Percentiles rank a stretch among this genome's conserved stretches.
phyloP scores from a whole-genome alignment of 2,113 vertebrate species.

The Pseudorhombus dupliciocellatus region DNA sequence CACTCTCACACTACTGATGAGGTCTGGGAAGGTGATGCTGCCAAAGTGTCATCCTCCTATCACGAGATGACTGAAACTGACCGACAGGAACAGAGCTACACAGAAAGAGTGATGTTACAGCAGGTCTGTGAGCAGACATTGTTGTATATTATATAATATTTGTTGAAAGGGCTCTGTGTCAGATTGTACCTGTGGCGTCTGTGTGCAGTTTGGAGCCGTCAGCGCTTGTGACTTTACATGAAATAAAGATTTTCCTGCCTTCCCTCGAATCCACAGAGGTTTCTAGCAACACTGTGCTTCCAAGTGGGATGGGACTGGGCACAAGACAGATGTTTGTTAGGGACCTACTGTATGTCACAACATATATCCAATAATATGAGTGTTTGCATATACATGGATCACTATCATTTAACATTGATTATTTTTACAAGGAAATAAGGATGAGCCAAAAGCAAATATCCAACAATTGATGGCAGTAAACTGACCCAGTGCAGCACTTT shows the following conservation, averaged over 20 bases:
- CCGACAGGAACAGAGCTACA: slow-evolving; percentile 78
- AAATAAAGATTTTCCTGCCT: slow-evolving; percentile 71
- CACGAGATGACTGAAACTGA: slow-evolving; percentile 69
- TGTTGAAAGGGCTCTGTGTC: not conserved
- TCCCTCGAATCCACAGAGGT: slow-evolving; percentile 72
- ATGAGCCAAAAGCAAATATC: too few species aligned
- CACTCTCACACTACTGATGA: not conserved
- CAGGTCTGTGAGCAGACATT: not conserved
- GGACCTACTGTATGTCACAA: not conserved
- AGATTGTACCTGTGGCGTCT: slow-evolving; percentile 76
- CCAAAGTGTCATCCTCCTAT: slow-evolving; percentile 48
- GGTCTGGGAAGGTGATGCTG: not conserved
- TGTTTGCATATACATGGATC: not conserved
- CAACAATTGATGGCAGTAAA: too few species aligned
- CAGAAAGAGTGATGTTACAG: not conserved
- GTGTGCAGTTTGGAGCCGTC: slow-evolving; percentile 79
- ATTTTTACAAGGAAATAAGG: too few species aligned
- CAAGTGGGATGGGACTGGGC: slow-evolving; percentile 77
- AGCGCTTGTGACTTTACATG: slow-evolving; percentile 75
- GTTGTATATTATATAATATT: not conserved
- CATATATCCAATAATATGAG: too few species aligned
- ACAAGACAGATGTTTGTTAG: slow-evolving; percentile 19
- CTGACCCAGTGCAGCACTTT: not conserved
- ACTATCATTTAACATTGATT: not conserved
- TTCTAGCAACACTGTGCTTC: slow-evolving; percentile 78